Evolutionary conservation across 2,113 vertebrate genomes (phyloP), one percentile per base, ranked within the genome.

Genomic region (Symphodus melops): DNA sequence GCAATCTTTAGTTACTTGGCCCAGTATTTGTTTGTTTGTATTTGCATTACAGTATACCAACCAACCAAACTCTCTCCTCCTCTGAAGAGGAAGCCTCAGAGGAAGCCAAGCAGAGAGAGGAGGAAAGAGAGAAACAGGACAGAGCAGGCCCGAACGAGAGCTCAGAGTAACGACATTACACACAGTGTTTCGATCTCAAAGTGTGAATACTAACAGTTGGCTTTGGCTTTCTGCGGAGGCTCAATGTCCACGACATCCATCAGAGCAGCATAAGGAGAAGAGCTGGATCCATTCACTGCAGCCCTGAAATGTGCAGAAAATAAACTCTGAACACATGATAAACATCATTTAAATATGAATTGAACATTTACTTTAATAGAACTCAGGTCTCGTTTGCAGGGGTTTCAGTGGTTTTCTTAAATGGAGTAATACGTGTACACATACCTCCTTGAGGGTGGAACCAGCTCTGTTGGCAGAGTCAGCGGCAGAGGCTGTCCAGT

Each of bases 401-500:
- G 19, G 17, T 19, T n/a, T 48, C 39, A 25, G 36, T 49, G 11
- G 36, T 51, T 14, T 41, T 58, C 6, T 20, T 12, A 17, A 58
- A 59, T 5, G 63, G 20, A 37, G 16, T 8, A 23, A 12, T n/a
- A n/a, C 36, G 12, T n/a, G 21, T 60, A 25, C 21, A 74, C 57
- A 49, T 86, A 97, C 97, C 96, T 96, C 53, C 95, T 94, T 68
- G 96, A 93, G 8, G 97, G 97, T 11, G 97, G 97, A 4, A 98
- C 88, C 11, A 99, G 91, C 28, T 98, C 97, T 1, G 83, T 88
- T 76, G 97, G 97, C 75, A 99, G 93, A 0, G 94, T 94, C 20
- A 96, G 92, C 0, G 98, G 97, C 57, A 99, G 90, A 0, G 96
- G 94, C 58, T 97, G 96, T 52, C 97, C 96, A 0, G 82, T 91